A percentile compares a stretch with the other conserved stretches of the same genome.
phyloP scores from a whole-genome alignment of 2,113 vertebrate species.

The Notarius quadriscutis region DNA sequence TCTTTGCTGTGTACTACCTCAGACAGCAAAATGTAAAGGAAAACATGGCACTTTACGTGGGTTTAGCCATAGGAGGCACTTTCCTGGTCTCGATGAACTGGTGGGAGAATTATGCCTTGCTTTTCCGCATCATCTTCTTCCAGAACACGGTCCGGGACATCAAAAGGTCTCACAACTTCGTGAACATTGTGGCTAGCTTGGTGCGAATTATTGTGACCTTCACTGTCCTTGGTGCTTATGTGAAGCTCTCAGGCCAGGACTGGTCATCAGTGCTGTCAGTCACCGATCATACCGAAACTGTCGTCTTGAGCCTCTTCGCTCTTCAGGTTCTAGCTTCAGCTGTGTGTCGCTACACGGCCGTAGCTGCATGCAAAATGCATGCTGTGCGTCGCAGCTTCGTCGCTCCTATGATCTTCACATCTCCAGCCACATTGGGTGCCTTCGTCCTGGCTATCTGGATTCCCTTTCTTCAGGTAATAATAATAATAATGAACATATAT shows the following conservation, averaged over 20 bases:
- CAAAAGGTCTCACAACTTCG: conserved; percentile 52
- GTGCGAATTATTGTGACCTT: conserved; percentile 63
- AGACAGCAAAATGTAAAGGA: neutral
- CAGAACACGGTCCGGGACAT: conserved; percentile 52
- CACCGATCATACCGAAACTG: conserved; percentile 40
- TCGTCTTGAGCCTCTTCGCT: conserved; percentile 54
- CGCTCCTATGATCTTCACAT: conserved; percentile 43
- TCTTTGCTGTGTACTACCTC: conserved; percentile 58
- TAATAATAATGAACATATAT: neutral
- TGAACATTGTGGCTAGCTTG: conserved; percentile 62
- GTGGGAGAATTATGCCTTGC: conserved; percentile 67
- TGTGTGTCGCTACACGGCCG: conserved; percentile 53
- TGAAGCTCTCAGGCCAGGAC: conserved; percentile 56
- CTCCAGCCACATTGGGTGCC: conserved; percentile 23
- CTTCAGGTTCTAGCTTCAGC: conserved; percentile 51
- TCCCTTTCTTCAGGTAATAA: neutral
- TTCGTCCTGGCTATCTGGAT: conserved; percentile 31
- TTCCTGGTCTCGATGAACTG: conserved; percentile 68
- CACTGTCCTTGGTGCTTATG: conserved; percentile 63
- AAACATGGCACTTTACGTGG: conserved; percentile 42
- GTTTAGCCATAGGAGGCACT: conserved; percentile 62
- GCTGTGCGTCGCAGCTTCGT: conserved; percentile 52
- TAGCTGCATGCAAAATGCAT: conserved; percentile 57
- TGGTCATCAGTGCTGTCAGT: conserved; percentile 49
- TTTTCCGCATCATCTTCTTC: conserved; percentile 55